Evolutionary conservation across 2,797 vertebrate species (phyloP), one percentile per base, ranked within the genome.

Genomic region (Periophthalmus magnuspinnatus): DNA sequence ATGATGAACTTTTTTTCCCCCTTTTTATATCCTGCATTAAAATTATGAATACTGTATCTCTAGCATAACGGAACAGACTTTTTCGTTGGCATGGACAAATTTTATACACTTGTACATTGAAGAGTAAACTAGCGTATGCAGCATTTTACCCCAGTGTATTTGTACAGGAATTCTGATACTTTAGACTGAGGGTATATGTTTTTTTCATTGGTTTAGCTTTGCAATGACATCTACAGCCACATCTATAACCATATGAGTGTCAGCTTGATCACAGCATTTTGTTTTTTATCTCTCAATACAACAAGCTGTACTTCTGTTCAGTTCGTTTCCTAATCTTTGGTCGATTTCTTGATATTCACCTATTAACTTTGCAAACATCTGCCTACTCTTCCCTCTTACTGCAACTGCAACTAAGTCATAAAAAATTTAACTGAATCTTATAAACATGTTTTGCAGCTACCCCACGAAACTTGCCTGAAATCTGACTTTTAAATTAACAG

Each of bases 81-180:
- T 74, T 67, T 57, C 52, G 41, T 56, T 16, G 34, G 32, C 21
- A 67, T 69, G 69, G 57, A 19, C 64, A 71, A 57, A 76, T 75
- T 75, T 74, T 55, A 50, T 67, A 61, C 7, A 61, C 63, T 24
- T 28, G 0, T 38, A 63, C 45, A 72, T 71, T 63, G 64, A 67
- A 68, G 48, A 69, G 67, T 69, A 68, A 72, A 72, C n/a, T 19
- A 24, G 28, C 59, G 75, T 50, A 5, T 70, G 71, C 68, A 63
- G 75, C 67, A 61, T 21, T 16, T 66, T 48, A 48, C 67, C 76
- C 22, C 74, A 47, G 75, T 81, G 22, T 70, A 72, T 70, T 66
- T 13, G 78, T 56, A 75, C 36, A 68, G 67, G 59, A 69, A 65
- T 71, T 71, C 8, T 16, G 58, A 34, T 67, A 54, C 36, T 63